phyloP scores from a whole-genome alignment of 2,888 invertebrate genomes.

The Chaetogeoica ovagalla region DNA sequence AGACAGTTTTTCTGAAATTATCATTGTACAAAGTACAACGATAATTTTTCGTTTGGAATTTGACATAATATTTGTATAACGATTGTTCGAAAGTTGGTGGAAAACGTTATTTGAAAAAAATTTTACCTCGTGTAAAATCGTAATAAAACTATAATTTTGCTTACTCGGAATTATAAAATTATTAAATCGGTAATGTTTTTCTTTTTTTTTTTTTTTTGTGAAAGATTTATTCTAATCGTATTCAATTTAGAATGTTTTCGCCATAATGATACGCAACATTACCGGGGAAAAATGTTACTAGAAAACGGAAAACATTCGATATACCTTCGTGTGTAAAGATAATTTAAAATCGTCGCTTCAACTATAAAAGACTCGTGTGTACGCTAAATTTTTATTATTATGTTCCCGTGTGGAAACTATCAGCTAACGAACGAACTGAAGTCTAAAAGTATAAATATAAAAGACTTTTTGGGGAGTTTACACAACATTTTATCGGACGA shows the following conservation, averaged over 20 bases:
- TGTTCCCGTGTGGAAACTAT: slow-evolving; percentile 1
- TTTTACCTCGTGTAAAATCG: too few species aligned
- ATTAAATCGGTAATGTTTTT: too few species aligned
- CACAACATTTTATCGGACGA: too few species aligned
- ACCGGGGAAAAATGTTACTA: slow-evolving; percentile 31
- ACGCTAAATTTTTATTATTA: neutral
- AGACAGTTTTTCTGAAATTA: too few species aligned
- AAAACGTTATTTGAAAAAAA: too few species aligned
- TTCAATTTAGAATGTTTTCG: neutral
- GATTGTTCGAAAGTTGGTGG: too few species aligned
- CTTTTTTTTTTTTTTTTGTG: too few species aligned
- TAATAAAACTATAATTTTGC: too few species aligned
- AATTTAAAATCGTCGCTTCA: slow-evolving; percentile 20
- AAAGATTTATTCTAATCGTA: neutral
- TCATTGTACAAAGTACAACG: too few species aligned
- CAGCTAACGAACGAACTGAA: neutral
- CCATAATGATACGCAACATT: neutral
- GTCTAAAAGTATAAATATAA: neutral
- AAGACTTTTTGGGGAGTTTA: neutral
- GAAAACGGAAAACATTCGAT: slow-evolving; percentile 12
- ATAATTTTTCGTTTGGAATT: too few species aligned
- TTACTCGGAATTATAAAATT: too few species aligned
- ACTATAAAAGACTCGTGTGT: neutral
- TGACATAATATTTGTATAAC: too few species aligned
- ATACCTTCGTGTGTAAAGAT: slow-evolving; percentile 17